Base-by-base conservation (phyloP, 2,113 vertebrate genomes). In the Ellobius talpinus region DNA sequence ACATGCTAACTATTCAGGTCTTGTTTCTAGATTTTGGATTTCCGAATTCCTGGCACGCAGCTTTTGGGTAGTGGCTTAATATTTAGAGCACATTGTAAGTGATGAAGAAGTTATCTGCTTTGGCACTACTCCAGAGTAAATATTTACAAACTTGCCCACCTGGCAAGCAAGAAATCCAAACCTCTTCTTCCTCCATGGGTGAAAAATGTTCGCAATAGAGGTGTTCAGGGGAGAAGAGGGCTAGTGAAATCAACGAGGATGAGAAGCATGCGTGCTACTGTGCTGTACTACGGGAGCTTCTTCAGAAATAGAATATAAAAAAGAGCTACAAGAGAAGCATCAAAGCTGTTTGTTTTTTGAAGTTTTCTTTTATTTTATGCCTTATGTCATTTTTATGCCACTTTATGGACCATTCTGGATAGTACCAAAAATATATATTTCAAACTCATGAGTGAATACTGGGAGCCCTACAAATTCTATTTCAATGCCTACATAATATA, bases 291-390 rank as follows among this genome's bases (percentile, higher is more conserved):
- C n/a, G 70, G 24, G 13, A 77, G 85, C 55, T 92, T 81, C 94
- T 61, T 63, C 76, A 66, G 72, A 74, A 94, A 94, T 81, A 90
- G 94, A 95, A 90, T 95, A 90, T 95, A 95, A 95, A 93, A 93
- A 96, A 92, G 19, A 73, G 74, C 96, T 94, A 65, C 76, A 50
- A 73, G 50, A 55, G 91, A 92, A 96, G 39, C 93, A 94, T 94
- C 45, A 42, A 36, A 52, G 91, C 19, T 65, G 66, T 33, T 72
- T 66, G 10, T 36, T n/a, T 58, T 93, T 91, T 58, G n/a, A 95
- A 93, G n/a, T 95, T 97, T 97, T 94, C 84, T 88, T 97, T 97
- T 94, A 97, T 96, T 93, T 92, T 90, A 92, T 70, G 19, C 90
- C 50, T 94, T 74, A 77, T 96, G 94, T 92, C 90, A 95, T 81